Percentiles rank a stretch among this genome's conserved stretches.
phyloP scores from a whole-genome alignment of 2,113 vertebrate genomes.

The Desmodus rotundus region DNA sequence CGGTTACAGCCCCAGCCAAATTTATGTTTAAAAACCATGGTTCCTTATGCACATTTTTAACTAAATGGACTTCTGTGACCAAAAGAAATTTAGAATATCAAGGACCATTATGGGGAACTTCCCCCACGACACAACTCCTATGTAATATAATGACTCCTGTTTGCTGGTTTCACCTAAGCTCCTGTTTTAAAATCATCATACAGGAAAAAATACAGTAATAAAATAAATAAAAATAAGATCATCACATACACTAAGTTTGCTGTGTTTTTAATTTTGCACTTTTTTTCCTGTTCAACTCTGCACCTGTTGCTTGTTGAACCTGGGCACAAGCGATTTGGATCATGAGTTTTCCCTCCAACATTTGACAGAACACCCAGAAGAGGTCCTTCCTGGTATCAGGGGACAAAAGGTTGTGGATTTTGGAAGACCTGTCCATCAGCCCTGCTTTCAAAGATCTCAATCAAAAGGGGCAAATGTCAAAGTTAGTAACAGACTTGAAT shows the following conservation, averaged over 20 bases:
- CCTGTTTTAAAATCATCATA: not conserved
- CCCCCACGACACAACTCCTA: too few species aligned
- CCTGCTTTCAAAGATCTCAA: not conserved
- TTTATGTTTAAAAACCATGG: not conserved
- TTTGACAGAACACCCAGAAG: not conserved
- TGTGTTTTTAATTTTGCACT: not conserved
- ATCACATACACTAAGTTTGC: not conserved
- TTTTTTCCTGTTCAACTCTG: not conserved
- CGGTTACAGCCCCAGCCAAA: not conserved
- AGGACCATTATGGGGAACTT: not conserved
- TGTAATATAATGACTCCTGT: not conserved
- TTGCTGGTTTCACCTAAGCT: not conserved
- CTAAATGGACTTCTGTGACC: not conserved
- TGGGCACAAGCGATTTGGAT: not conserved
- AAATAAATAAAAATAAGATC: too few species aligned
- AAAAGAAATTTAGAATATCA: not conserved
- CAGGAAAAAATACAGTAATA: too few species aligned
- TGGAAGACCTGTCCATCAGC: not conserved
- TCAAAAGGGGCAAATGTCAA: not conserved
- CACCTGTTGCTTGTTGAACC: not conserved
- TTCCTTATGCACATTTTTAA: not conserved
- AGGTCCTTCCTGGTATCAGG: not conserved
- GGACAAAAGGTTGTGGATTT: not conserved
- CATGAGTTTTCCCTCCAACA: not conserved
- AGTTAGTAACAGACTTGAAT: not conserved